Evolutionary conservation across 2,888 invertebrate species (phyloP), one percentile per base, ranked within the genome.

Genomic region (Sialis fuliginosa): DNA sequence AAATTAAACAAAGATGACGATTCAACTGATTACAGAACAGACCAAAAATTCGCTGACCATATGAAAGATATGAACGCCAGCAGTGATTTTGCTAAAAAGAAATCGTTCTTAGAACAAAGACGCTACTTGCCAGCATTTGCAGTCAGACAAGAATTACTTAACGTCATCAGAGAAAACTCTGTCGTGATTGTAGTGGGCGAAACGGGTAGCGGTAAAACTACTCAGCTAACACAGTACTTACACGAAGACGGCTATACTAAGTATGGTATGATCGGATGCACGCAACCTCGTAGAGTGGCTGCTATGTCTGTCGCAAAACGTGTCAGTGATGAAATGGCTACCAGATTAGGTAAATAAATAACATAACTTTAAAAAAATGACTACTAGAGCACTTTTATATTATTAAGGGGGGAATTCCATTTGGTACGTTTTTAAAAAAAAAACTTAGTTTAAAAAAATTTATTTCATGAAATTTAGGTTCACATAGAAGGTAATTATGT

Each of bases 301-400:
- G 97, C 98, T 51, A 97, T 98, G 97, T 93, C 95, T 0, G 98
- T 99, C 1, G 98, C 98, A 1, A 97, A 98, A 66, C 77, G 98
- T 57, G 98, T 99, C 8, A 88, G 96, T 2, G 97, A 98, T 62
- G 98, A 99, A 72, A 95, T 97, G 92, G 75, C 77, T 34, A 85
- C 88, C 1, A 80, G 81, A 50, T 67, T 96, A 39, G 95, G 80
- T 79, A 52, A 58, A 58, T 51, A 22, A 22, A 22, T 22, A 22
- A 4, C 22, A n/a, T n/a, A n/a, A n/a, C 4, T 22, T 22, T 22
- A 2, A 22, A 22, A 22, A 22, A 22, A 22, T 22, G 22, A 22
- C 2, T 22, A 22, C 22, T 22, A 22, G 22, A 22, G 22, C 22
- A 4, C 22, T 22, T 22, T 22, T 22, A 22, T 22, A 22, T 22